Evolutionary conservation across 2,113 vertebrate genomes (phyloP).

Genomic region (Corythornis vintsioides): DNA sequence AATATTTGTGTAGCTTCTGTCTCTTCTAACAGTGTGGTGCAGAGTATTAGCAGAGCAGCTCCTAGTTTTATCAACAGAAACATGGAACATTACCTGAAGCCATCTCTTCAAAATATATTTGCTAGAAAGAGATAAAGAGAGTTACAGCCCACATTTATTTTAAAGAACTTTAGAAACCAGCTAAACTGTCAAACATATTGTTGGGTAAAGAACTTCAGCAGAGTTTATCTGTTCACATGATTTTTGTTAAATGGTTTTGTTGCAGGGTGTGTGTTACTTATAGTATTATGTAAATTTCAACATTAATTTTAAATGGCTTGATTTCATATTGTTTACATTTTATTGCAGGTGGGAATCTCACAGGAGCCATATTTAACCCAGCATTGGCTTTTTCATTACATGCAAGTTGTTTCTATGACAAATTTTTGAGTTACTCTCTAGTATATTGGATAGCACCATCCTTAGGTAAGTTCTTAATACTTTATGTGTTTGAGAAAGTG

Average conservation of each 20-base stretch:
- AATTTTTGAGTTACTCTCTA: slow-evolving; percentile 79
- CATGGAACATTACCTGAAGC: neutral
- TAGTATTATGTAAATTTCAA: neutral
- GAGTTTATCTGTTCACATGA: neutral
- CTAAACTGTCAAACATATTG: neutral
- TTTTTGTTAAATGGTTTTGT: neutral
- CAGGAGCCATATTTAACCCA: slow-evolving; percentile 93
- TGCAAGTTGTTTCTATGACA: slow-evolving; percentile 84
- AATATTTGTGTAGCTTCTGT: neutral
- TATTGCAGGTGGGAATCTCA: slow-evolving; percentile 84
- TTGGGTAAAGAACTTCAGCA: neutral
- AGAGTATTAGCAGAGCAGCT: neutral
- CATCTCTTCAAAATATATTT: neutral
- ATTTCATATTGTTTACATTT: slow-evolving; percentile 31
- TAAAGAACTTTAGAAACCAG: neutral
- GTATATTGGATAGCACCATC: slow-evolving; percentile 91
- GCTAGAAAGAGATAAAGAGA: neutral
- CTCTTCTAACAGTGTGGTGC: neutral
- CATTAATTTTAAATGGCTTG: neutral
- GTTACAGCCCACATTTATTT: neutral
- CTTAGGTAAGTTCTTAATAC: slow-evolving; percentile 79
- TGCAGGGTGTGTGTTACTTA: neutral
- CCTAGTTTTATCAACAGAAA: neutral
- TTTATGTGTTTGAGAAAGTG: neutral
- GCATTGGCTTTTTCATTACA: slow-evolving; percentile 90